Conservation (phyloP, 2,888 invertebrate genomes). For the Dichetophora obliterata region DNA sequence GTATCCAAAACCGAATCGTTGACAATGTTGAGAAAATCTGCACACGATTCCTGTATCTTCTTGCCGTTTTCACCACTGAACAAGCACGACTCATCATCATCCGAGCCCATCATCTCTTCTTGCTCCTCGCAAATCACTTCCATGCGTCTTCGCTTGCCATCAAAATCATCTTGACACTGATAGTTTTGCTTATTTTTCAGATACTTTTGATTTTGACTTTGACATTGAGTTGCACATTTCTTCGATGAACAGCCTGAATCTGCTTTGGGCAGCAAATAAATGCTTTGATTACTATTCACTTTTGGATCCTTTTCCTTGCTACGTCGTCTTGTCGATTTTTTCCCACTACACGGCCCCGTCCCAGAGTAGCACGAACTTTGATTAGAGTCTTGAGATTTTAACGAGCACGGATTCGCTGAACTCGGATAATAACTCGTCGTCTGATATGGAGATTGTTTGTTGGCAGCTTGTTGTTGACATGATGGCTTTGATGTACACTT, state of each 20-base stretch:
- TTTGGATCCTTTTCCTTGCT: not conserved
- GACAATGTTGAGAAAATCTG: slow-evolving; percentile 61
- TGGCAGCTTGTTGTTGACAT: no score
- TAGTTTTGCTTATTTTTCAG: slow-evolving; percentile 42
- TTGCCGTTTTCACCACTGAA: slow-evolving; percentile 33
- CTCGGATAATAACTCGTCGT: no score
- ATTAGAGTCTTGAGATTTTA: no score
- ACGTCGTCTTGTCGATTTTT: not conserved
- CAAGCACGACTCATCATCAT: slow-evolving; percentile 9
- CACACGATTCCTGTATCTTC: slow-evolving; percentile 56
- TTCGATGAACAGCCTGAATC: not conserved
- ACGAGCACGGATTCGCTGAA: no score
- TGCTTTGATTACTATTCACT: not conserved
- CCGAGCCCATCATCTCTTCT: slow-evolving; percentile 29
- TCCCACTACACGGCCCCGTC: not conserved
- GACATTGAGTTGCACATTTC: not conserved
- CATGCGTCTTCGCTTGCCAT: slow-evolving; percentile 36
- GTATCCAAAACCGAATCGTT: slow-evolving; percentile 62
- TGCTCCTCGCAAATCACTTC: slow-evolving; percentile 50
- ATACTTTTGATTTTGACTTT: slow-evolving; percentile 29
- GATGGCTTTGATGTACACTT: no score
- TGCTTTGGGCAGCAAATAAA: not conserved
- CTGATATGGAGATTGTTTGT: no score
- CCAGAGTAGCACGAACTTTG: no score
- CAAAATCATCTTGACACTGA: slow-evolving; percentile 37